Evolutionary conservation across 2,113 vertebrate genomes (phyloP).

Genomic region (Lepus timidus): DNA sequence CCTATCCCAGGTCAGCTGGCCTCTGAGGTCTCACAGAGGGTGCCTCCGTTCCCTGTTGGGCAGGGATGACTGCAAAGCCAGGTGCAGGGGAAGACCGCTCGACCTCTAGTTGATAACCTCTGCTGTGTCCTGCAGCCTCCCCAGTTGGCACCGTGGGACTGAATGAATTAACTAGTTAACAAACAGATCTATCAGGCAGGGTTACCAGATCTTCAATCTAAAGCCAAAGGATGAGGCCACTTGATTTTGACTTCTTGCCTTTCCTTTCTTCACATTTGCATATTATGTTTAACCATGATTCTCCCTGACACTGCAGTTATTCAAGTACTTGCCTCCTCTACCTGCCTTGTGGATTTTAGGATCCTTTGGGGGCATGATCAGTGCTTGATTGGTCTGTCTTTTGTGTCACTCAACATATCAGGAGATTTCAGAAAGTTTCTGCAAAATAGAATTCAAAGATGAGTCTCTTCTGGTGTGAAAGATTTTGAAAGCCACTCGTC

Average conservation of each 20-base stretch:
- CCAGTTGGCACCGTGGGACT: background rate
- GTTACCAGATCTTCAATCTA: background rate
- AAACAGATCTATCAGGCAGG: background rate
- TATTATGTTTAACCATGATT: background rate
- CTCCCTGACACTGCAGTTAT: background rate
- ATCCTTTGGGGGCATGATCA: too few relatives aligned
- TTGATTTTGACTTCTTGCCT: background rate
- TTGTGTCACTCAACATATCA: background rate
- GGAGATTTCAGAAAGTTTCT: too few relatives aligned
- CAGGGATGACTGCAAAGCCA: rapidly evolving
- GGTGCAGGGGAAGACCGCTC: background rate
- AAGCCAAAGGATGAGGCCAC: background rate
- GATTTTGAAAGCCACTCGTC: too few relatives aligned
- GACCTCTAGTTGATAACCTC: background rate
- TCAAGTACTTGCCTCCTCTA: background rate
- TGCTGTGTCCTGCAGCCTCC: background rate
- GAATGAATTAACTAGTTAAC: background rate
- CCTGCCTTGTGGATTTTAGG: background rate
- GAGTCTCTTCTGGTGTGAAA: too few relatives aligned
- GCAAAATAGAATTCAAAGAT: too few relatives aligned
- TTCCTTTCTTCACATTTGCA: background rate
- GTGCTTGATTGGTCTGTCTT: background rate
- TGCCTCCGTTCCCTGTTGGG: background rate
- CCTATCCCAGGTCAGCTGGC: background rate
- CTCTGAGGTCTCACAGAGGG: background rate